phyloP scores from a whole-genome alignment of 30 jellyfish, hydroid and myxozoan species.

The Pelagia noctiluca region DNA sequence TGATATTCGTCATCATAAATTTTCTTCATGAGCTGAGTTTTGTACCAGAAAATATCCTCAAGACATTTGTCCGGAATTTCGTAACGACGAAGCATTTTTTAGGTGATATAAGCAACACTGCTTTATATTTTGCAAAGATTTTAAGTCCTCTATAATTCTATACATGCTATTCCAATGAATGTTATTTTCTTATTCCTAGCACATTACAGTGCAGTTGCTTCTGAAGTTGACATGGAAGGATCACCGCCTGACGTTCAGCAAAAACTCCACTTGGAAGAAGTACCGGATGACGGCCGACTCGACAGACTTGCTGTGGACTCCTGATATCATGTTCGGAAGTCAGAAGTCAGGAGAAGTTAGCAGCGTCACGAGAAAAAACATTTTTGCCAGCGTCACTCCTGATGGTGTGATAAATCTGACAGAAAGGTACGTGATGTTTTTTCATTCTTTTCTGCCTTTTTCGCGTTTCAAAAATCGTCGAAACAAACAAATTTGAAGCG shows the following conservation, averaged over 20 bases:
- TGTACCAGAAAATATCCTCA: background rate
- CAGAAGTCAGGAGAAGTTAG: background rate
- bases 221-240: background rate
- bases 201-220: background rate
- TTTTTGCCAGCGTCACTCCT: background rate
- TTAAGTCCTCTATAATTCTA: background rate
- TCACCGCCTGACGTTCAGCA: background rate
- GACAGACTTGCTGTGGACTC: background rate
- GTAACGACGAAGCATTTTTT: background rate
- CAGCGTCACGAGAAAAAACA: background rate
- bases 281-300: background rate
- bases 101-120: background rate
- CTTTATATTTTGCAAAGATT: background rate
- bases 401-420: background rate
- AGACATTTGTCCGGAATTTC: background rate
- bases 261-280: background rate
- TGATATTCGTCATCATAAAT: too few species aligned
- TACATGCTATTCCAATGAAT: too few species aligned
- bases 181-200: too few species aligned
- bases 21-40: too few species aligned
- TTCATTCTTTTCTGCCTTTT: too few species aligned
- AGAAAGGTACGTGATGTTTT: background rate
- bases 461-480: too few species aligned
- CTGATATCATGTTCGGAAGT: background rate
- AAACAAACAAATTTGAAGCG: too few species aligned